A percentile compares a stretch with the other conserved stretches of the same genome.
phyloP scores from a whole-genome alignment of 2,797 vertebrate genomes.

The Melanotaenia pygmaea region DNA sequence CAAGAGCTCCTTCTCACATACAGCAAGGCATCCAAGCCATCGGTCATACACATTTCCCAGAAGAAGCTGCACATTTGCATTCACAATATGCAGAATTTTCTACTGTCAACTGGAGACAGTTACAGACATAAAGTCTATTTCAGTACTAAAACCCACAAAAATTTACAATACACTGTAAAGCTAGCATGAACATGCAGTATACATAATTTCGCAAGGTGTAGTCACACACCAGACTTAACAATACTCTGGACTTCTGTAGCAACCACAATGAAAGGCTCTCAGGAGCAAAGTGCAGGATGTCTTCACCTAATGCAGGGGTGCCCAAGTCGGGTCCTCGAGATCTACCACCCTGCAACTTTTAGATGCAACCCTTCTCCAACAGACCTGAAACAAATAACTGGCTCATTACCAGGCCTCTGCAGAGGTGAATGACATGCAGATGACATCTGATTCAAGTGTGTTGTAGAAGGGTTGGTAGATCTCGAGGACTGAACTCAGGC shows the following conservation, averaged over 20 bases:
- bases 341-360: no score
- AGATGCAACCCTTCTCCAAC: no score
- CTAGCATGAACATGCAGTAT: slow-evolving; percentile 3
- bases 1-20: slow-evolving; percentile 54
- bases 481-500: no score
- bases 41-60: slow-evolving; percentile 37
- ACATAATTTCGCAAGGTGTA: slow-evolving; percentile 34
- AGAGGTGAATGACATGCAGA: no score
- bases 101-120: slow-evolving; percentile 2
- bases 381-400: no score
- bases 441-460: no score
- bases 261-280: slow-evolving; percentile 49
- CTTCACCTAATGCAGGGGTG: neutral
- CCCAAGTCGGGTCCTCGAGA: no score
- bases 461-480: no score
- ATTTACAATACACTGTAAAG: slow-evolving; percentile 17
- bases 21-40: slow-evolving; percentile 45
- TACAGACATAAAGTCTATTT: slow-evolving; percentile 5
- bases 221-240: slow-evolving; percentile 24
- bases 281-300: slow-evolving; percentile 44
- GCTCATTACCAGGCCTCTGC: no score
- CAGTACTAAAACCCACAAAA: slow-evolving; percentile 23
- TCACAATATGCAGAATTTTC: slow-evolving; percentile 8
- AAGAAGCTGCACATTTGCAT: slow-evolving; percentile 27
- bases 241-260: slow-evolving; percentile 21